A percentile compares a stretch with the other conserved stretches of the same genome.
These are phyloP conservation scores for Phoxinus phoxinus DNA, from an alignment of 2,113 vertebrate species.

Conservation along the genomic window DNA sequence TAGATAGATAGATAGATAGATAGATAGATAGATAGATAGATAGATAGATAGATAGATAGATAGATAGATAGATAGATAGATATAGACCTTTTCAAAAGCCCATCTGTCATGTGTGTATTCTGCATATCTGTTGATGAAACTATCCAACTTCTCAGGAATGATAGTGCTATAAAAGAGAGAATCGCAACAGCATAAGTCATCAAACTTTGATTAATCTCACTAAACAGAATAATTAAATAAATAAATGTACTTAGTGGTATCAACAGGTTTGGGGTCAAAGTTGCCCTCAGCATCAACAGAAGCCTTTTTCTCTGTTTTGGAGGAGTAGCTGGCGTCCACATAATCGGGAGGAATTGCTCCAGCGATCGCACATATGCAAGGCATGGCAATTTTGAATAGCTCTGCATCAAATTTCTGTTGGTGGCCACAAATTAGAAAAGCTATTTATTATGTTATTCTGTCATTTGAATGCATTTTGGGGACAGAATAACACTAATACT, in stretches of 20 bases:
- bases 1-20: no score
- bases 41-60: no score
- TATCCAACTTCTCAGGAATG: constrained; percentile 89
- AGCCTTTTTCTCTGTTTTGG: constrained; percentile 92
- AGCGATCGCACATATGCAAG: constrained; percentile 90
- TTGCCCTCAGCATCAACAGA: constrained; percentile 93
- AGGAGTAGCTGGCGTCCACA: constrained; percentile 92
- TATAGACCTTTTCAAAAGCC: constrained; percentile 88
- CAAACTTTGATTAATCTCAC: background rate
- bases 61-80: no score
- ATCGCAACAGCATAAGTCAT: background rate
- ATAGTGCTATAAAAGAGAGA: constrained; percentile 79
- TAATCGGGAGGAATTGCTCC: constrained; percentile 93
- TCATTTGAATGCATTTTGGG: background rate
- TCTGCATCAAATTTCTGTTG: constrained; percentile 88
- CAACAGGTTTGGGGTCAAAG: constrained; percentile 92
- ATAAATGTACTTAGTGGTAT: constrained; percentile 85
- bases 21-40: no score
- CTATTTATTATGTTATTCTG: background rate
- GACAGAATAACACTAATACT: background rate
- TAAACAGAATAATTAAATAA: background rate
- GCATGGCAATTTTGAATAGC: constrained; percentile 92
- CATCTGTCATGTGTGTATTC: constrained; percentile 93
- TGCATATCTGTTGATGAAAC: constrained; percentile 91
- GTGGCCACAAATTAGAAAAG: constrained; percentile 13